These are phyloP conservation scores for Andinoacara biseriatus DNA, from an alignment of 2,113 vertebrate genomes.

Conservation along the genomic window DNA sequence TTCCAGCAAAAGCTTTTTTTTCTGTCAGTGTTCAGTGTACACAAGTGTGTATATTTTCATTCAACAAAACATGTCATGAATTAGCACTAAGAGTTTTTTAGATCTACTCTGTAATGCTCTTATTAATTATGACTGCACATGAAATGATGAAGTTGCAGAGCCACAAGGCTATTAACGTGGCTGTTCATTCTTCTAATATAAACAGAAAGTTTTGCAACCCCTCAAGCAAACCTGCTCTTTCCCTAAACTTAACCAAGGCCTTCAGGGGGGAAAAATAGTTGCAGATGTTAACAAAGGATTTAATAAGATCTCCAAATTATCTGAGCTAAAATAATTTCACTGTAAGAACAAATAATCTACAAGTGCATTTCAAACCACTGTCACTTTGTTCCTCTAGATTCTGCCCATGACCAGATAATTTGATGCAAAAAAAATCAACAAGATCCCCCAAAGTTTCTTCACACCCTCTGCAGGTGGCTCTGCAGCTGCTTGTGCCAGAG, in stretches of 20 bases:
- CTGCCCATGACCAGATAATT: neutral
- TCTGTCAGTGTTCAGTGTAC: neutral
- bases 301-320: no score
- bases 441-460: neutral
- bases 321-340: neutral
- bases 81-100: neutral
- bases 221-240: no score
- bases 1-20: neutral
- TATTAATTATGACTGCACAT: neutral
- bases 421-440: constrained; percentile 1
- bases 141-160: neutral
- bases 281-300: no score
- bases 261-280: no score
- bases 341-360: neutral
- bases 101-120: neutral
- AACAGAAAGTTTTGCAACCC: no score
- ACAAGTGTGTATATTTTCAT: accelerated
- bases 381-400: neutral
- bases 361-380: neutral
- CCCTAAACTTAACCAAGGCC: neutral
- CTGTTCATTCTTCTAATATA: neutral
- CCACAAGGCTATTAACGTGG: neutral
- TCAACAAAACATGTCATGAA: neutral
- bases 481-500: neutral
- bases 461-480: neutral